Conservation (phyloP, 2,797 vertebrate genomes). For the Argyrosomus regius region DNA sequence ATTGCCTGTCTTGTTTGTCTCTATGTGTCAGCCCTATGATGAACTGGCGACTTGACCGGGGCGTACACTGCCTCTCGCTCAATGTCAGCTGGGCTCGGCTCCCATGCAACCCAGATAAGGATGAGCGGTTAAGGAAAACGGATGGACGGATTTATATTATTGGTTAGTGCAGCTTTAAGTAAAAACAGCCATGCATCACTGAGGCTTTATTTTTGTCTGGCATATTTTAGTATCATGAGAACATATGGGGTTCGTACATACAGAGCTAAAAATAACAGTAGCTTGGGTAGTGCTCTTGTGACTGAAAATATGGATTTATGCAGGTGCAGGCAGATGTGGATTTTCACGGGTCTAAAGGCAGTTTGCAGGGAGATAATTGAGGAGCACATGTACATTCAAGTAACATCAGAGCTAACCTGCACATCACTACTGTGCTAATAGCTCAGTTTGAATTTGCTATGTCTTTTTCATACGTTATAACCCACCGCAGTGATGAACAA, state of each 20-base stretch:
- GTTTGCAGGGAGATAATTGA: constrained; percentile 8
- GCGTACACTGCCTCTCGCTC: too few species aligned
- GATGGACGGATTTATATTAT: too few species aligned
- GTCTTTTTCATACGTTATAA: constrained; percentile 1
- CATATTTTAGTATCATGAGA: neutral
- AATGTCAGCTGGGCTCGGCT: too few species aligned
- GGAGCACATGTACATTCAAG: neutral
- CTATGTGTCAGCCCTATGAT: too few species aligned
- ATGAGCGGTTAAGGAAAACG: too few species aligned
- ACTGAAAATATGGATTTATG: neutral
- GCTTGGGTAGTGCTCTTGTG: neutral
- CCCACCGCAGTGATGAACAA: constrained; percentile 10
- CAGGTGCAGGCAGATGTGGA: constrained; percentile 15
- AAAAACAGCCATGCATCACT: neutral
- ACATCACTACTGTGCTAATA: neutral
- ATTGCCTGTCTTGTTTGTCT: too few species aligned
- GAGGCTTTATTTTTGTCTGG: neutral
- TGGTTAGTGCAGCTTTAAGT: neutral
- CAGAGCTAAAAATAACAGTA: neutral
- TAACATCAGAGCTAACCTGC: neutral
- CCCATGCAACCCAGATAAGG: too few species aligned
- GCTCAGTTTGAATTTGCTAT: constrained; percentile 1
- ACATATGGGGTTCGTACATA: neutral
- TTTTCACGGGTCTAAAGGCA: neutral
- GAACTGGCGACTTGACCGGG: too few species aligned